These are phyloP conservation scores for Hephaestus fuliginosus DNA, from an alignment of 2,797 vertebrate species.

Conservation along the genomic window DNA sequence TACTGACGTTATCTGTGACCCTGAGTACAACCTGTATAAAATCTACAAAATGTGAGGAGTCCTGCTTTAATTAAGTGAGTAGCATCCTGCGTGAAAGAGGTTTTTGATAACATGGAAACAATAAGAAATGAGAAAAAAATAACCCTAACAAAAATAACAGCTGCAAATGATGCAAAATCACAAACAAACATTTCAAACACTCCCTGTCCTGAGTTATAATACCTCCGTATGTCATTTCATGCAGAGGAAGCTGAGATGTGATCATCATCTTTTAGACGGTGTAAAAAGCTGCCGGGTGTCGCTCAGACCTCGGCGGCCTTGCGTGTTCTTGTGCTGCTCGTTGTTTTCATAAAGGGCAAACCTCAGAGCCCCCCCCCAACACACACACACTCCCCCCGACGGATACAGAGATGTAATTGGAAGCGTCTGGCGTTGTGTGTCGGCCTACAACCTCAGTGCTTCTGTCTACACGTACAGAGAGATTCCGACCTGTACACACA, in stretches of 20 bases:
- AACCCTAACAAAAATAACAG: too few relatives aligned
- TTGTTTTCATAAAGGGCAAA: slow-evolving; percentile 64
- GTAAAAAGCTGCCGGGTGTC: not conserved
- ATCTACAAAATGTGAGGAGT: too few relatives aligned
- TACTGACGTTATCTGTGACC: not conserved
- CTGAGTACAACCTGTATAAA: too few relatives aligned
- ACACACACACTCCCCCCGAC: slow-evolving; percentile 36
- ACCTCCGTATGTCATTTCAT: not conserved
- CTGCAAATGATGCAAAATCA: not conserved
- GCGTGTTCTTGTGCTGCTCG: slow-evolving; percentile 36
- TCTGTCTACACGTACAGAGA: slow-evolving; percentile 80
- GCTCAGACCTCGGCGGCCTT: slow-evolving; percentile 33
- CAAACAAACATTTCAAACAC: not conserved
- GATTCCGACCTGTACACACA: slow-evolving; percentile 77
- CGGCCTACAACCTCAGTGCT: slow-evolving; percentile 67
- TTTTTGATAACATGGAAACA: too few relatives aligned
- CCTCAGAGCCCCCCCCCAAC: slow-evolving; percentile 46
- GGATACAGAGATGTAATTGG: slow-evolving; percentile 75
- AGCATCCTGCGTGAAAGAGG: too few relatives aligned
- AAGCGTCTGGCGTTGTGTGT: slow-evolving; percentile 82
- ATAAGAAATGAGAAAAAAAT: too few relatives aligned
- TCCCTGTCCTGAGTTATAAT: not conserved
- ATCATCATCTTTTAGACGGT: not conserved
- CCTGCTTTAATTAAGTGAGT: too few relatives aligned
- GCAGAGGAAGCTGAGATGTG: not conserved